phyloP scores from a whole-genome alignment of 2,888 invertebrate species.

The Tipula vernalis region DNA sequence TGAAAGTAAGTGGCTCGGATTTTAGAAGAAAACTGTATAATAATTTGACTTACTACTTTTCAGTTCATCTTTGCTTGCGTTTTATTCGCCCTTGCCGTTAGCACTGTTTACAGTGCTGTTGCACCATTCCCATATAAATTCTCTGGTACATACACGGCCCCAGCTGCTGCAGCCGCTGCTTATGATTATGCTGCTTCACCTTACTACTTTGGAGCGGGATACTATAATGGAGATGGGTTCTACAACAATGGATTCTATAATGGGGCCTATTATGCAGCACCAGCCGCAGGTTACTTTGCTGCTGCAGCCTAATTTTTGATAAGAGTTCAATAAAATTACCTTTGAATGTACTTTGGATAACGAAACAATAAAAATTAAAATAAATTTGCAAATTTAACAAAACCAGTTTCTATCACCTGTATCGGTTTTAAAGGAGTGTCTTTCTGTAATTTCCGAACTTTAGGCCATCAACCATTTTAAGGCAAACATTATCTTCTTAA shows the following conservation, averaged over 20 bases:
- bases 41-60: too few species aligned
- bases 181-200: too few species aligned
- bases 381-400: not conserved
- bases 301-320: not conserved
- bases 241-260: not conserved
- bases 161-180: not conserved
- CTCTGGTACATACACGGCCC: not conserved
- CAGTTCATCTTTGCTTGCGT: not conserved
- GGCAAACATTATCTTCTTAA: too few species aligned
- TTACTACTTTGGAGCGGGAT: not conserved
- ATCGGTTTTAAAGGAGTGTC: too few species aligned
- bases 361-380: not conserved
- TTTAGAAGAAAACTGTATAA: not conserved
- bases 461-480: too few species aligned
- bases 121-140: not conserved
- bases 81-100: too few species aligned
- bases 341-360: not conserved
- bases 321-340: not conserved
- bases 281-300: not conserved
- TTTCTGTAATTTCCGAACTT: too few species aligned
- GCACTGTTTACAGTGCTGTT: not conserved
- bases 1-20: not conserved
- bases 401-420: too few species aligned
- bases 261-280: not conserved
- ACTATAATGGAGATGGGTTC: not conserved